phyloP scores from a whole-genome alignment of 2,888 invertebrate genomes.

The Eristalinus sepulchralis region DNA sequence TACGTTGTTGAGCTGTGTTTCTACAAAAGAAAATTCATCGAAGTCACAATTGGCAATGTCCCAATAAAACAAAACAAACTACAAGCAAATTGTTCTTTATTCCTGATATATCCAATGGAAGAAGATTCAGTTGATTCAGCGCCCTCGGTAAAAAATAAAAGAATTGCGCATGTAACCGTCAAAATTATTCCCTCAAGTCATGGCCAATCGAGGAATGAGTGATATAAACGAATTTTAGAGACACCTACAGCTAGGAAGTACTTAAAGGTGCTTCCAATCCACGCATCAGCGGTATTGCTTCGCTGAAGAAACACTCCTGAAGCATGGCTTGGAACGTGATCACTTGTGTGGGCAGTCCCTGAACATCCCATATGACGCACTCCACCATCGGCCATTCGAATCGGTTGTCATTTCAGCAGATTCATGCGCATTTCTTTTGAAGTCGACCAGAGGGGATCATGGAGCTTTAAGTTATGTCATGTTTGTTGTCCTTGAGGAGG shows the following conservation, averaged over 20 bases:
- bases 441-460: background rate
- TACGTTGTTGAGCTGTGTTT: too few species aligned
- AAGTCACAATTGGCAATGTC: too few species aligned
- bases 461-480: background rate
- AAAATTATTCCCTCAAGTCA: slow-evolving; percentile 18
- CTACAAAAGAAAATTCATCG: too few species aligned
- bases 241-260: background rate
- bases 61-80: too few species aligned
- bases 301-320: slow-evolving; percentile 16
- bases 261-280: slow-evolving; percentile 16
- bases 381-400: slow-evolving; percentile 37
- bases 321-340: slow-evolving; percentile 26
- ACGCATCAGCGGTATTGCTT: slow-evolving; percentile 21
- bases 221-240: background rate
- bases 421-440: slow-evolving; percentile 36
- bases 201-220: slow-evolving; percentile 60
- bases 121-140: too few species aligned
- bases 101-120: background rate
- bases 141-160: slow-evolving; percentile 3
- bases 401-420: background rate
- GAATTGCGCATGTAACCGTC: slow-evolving; percentile 44
- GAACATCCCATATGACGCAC: slow-evolving; percentile 12
- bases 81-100: background rate
- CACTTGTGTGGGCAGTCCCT: background rate
- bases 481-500: background rate